phyloP scores from a whole-genome alignment of 2,888 invertebrate genomes.

The Amblyjoppa proteus region DNA sequence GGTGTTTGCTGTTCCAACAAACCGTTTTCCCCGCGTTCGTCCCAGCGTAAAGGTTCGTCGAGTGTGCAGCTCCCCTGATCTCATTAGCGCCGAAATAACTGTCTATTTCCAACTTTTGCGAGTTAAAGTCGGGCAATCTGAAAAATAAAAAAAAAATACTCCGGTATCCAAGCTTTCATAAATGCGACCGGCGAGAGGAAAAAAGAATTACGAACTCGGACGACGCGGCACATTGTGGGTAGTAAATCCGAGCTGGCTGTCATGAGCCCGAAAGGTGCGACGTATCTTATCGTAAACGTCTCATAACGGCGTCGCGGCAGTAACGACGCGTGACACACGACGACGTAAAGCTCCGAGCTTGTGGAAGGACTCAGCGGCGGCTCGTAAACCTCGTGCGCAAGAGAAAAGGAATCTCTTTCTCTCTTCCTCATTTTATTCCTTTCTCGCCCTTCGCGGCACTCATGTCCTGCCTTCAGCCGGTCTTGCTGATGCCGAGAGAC shows the following conservation, averaged over 20 bases:
- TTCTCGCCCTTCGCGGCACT: slow-evolving; percentile 68
- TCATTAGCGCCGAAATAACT: neutral
- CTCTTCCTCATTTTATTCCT: slow-evolving; percentile 59
- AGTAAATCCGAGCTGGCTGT: slow-evolving; percentile 79
- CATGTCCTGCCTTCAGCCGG: slow-evolving; percentile 25
- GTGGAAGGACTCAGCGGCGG: slow-evolving; percentile 71
- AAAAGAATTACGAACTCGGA: slow-evolving; percentile 37
- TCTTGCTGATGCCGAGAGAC: slow-evolving; percentile 69
- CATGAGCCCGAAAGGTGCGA: slow-evolving; percentile 80
- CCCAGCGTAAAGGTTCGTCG: neutral
- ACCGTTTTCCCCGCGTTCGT: neutral
- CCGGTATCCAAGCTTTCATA: neutral
- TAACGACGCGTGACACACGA: slow-evolving; percentile 83
- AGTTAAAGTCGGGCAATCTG: neutral
- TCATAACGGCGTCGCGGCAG: slow-evolving; percentile 81
- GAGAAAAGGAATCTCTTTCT: slow-evolving; percentile 47
- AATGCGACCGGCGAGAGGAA: neutral
- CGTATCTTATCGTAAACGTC: slow-evolving; percentile 84
- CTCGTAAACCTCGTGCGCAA: slow-evolving; percentile 77
- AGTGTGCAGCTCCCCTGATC: neutral
- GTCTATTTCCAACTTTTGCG: neutral
- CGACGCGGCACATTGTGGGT: slow-evolving; percentile 58
- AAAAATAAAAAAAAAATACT: neutral
- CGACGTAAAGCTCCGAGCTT: slow-evolving; percentile 76
- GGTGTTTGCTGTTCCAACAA: neutral